Percentiles rank a stretch among this genome's conserved stretches.
Evolutionary conservation across 2,797 vertebrate genomes (phyloP).

Genomic region (Coregonus ussuriensis): DNA sequence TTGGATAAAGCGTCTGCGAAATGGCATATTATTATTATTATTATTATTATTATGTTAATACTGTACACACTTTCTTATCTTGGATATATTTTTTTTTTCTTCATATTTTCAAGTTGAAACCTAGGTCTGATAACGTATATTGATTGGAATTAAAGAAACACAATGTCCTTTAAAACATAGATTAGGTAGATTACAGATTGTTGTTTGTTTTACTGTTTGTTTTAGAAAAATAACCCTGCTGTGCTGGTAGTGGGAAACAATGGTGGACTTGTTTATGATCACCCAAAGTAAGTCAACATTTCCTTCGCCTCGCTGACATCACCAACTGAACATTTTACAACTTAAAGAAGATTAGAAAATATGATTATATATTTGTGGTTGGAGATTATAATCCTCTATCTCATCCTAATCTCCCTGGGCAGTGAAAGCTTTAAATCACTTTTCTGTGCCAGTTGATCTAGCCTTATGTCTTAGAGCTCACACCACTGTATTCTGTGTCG

Average conservation of each 20-base stretch:
- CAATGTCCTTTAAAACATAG: conserved; percentile 27
- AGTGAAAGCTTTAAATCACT: conserved; percentile 74
- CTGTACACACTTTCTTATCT: background rate
- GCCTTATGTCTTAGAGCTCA: conserved; percentile 36
- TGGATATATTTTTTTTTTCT: background rate
- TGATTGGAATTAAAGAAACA: conserved; percentile 23
- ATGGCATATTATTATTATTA: too few relatives aligned
- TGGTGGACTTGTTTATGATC: conserved; percentile 91
- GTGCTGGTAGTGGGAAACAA: conserved; percentile 94
- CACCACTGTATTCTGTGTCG: conserved; percentile 33
- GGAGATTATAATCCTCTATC: conserved; percentile 73
- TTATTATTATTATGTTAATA: too few relatives aligned
- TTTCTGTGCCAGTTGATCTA: conserved; percentile 40
- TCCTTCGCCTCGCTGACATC: conserved; percentile 47
- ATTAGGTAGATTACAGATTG: conserved; percentile 43
- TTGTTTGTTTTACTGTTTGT: conserved; percentile 35
- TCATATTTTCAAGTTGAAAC: background rate
- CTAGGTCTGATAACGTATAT: background rate
- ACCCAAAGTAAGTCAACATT: conserved; percentile 90
- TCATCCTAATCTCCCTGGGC: conserved; percentile 66
- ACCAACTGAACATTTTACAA: conserved; percentile 57
- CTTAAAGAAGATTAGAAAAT: conserved; percentile 76
- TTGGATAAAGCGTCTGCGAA: too few relatives aligned
- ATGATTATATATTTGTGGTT: conserved; percentile 72
- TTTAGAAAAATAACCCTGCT: conserved; percentile 96